Conservation (phyloP, 2,797 vertebrate genomes). For the Sternarchorhynchus goeldii region DNA sequence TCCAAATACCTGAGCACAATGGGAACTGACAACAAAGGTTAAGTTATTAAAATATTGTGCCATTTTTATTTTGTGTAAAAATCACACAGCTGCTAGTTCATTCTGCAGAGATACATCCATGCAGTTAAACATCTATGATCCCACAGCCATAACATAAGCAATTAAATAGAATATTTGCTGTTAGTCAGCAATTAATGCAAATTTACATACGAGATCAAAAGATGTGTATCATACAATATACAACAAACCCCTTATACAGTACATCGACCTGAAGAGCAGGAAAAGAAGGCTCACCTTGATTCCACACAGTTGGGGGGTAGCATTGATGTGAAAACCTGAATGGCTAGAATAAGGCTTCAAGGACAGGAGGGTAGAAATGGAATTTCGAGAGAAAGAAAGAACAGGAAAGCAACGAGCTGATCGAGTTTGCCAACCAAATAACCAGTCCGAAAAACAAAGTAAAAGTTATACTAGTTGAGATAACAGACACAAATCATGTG, state of each 20-base stretch:
- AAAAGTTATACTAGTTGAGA: slow-evolving; percentile 60
- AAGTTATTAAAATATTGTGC: slow-evolving; percentile 89
- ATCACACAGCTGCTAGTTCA: slow-evolving; percentile 94
- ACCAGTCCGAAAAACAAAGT: slow-evolving; percentile 56
- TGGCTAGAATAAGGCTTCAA: slow-evolving; percentile 79
- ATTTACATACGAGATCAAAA: slow-evolving; percentile 94
- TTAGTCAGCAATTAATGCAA: slow-evolving; percentile 98
- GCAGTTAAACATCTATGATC: slow-evolving; percentile 94
- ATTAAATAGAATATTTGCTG: slow-evolving; percentile 92
- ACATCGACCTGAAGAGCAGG: slow-evolving; percentile 81
- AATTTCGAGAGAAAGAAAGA: slow-evolving; percentile 35
- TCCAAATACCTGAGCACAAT: not conserved
- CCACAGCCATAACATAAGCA: slow-evolving; percentile 91
- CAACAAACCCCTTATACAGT: slow-evolving; percentile 82
- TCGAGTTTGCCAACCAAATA: not conserved
- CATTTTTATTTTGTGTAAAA: slow-evolving; percentile 97
- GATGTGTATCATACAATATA: slow-evolving; percentile 91
- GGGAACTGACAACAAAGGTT: slow-evolving; percentile 50
- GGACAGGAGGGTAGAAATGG: slow-evolving; percentile 63
- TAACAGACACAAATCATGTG: slow-evolving; percentile 63
- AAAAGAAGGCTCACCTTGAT: slow-evolving; percentile 72
- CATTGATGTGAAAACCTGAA: slow-evolving; percentile 79
- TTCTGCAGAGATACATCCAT: slow-evolving; percentile 94
- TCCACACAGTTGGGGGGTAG: slow-evolving; percentile 60
- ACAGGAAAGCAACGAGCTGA: slow-evolving; percentile 27